Conservation (phyloP, 2,113 vertebrate genomes). For the Dasyornis broadbenti region DNA sequence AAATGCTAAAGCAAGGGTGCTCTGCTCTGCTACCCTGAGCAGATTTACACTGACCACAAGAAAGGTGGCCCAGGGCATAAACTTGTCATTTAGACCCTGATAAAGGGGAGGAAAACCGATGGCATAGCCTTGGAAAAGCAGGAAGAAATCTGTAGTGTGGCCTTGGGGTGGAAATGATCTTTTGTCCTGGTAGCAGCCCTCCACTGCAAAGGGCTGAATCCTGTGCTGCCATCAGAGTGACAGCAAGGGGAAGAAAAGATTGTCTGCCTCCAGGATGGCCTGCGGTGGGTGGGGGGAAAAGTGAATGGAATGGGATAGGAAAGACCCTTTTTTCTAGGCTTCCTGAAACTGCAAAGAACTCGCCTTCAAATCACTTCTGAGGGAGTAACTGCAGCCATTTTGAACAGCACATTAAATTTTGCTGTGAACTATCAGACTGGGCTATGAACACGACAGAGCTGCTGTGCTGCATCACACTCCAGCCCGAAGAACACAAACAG, state of each 20-base stretch:
- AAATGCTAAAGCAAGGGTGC: neutral
- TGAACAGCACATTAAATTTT: neutral
- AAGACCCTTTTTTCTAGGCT: neutral
- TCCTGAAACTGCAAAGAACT: neutral
- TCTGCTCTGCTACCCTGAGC: neutral
- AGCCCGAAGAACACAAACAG: neutral
- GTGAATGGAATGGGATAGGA: neutral
- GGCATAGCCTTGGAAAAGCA: neutral
- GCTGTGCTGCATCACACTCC: neutral
- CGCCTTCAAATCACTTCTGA: neutral
- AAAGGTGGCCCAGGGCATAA: neutral
- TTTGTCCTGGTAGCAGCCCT: neutral
- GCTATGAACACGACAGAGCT: neutral
- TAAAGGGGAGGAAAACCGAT: neutral
- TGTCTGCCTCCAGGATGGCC: neutral
- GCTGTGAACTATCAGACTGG: neutral
- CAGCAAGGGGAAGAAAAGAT: neutral
- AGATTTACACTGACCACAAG: neutral
- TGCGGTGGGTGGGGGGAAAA: neutral
- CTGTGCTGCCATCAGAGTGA: neutral
- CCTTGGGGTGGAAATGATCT: neutral
- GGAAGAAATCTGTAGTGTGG: neutral
- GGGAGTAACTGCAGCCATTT: neutral
- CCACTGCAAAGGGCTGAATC: neutral
- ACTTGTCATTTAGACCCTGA: neutral